Evolutionary conservation across 2,797 vertebrate species (phyloP), one percentile per base, ranked within the genome.

Genomic region (Triplophysa yarkandensis): DNA sequence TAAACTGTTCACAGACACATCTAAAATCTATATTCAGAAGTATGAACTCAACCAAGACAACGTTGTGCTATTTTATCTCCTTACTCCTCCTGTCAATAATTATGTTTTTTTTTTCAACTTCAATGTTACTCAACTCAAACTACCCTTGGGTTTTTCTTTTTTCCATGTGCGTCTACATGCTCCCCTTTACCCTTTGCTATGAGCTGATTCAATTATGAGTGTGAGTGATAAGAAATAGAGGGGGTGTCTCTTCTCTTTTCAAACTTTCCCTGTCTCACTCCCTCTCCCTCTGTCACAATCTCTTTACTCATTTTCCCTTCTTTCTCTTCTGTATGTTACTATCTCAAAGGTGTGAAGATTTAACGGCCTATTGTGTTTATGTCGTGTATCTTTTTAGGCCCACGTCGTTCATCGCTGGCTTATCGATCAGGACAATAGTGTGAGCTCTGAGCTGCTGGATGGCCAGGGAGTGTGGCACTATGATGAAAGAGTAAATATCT

Each of bases 401-500:
- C 90, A 93, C 82, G 91, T 90, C 71, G 92, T 93, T 87, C 92
- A 93, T 86, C 92, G 92, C 89, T 93, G 92, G 92, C 91, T 93
- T 90, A 92, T 92, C 91, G 91, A 93, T 92, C 92, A 93, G 91
- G 92, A 93, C 89, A 91, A 89, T 93, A 93, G 91, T 93, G 91
- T 93, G 91, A 92, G 90, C 92, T 92, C 92, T 92, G 92, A 93
- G 90, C 89, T 91, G 91, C 89, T 86, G 88, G 92, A 93, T 91
- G 90, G 91, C 90, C 92, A 92, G 90, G 92, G 91, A 91, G 90
- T 93, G 87, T 93, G 92, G 92, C 91, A 90, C 92, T 93, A 80
- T 93, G 92, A 93, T 91, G 92, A 93, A 90, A 92, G 91, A 93
- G 92, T 93, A 93, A 93, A 93, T 93, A 93, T 92, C 91, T 84